Base-by-base conservation (phyloP, 2,888 invertebrate species). In the Pasiphila rectangulata region DNA sequence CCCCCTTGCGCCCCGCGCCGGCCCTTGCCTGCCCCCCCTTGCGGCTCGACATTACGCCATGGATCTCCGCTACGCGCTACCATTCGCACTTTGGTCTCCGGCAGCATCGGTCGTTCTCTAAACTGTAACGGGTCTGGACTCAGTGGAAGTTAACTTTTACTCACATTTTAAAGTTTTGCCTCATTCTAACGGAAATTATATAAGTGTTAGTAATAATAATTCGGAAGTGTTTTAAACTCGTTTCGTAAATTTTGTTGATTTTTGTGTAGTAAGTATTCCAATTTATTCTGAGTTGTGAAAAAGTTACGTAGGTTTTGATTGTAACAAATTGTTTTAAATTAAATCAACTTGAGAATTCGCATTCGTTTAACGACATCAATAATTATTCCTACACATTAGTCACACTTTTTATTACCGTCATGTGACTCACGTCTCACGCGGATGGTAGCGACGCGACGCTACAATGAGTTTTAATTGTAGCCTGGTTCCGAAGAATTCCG, bases 11-110 rank as follows among this genome's bases (percentile, higher is more conserved):
- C 71, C 67, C 51, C 55, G 64, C 67, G 63, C 56, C 55, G 43
- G 54, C 56, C 57, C 61, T 51, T 62, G 59, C 72, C 73, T 56
- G 72, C 75, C 79, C 77, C 78, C 66, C 74, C 37, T 64, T 67
- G 63, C 61, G 57, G 64, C 59, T 66, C 69, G 72, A 66, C 75
- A 71, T 77, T 70, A 70, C 68, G 69, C 71, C 74, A 72, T 68
- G 75, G 76, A 65, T 75, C 71, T 70, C 69, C 68, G 69, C 73
- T 72, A 69, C 72, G 72, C 71, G 46, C 78, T 69, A 71, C 72
- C 83, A 90, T 83, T 89, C 86, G 83, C 83, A 81, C 74, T 79
- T 78, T 71, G 74, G 69, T 72, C 83, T 70, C 70, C 79, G 69
- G 57, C 67, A 46, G 67, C 69, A 63, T 47, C 69, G 64, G 80